A percentile compares a stretch with the other conserved stretches of the same genome.
Conservation (phyloP, 1,140 invertebrate genomes). For the Hermetia illucens region DNA sequence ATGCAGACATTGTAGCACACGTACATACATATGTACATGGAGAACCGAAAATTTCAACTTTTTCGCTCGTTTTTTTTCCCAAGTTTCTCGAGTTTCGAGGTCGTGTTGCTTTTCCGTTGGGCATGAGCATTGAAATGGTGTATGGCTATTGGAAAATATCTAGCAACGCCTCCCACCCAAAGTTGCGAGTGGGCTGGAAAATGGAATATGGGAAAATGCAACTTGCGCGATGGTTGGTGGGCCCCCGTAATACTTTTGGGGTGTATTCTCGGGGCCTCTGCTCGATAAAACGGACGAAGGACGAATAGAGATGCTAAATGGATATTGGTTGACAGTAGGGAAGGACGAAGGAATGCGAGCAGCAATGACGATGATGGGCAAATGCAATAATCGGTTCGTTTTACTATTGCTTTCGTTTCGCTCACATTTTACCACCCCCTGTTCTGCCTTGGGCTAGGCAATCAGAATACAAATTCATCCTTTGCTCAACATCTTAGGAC, state of each 20-base stretch:
- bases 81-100: not conserved
- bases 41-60: no score
- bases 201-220: not conserved
- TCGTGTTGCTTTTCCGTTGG: conserved; percentile 1
- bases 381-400: not conserved
- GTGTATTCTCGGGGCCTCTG: no score
- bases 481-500: no score
- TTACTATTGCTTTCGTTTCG: no score
- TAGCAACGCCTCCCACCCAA: conserved; percentile 1
- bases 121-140: conserved; percentile 3
- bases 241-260: not conserved
- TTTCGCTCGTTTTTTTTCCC: not conserved
- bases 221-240: conserved; percentile 2
- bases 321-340: not conserved
- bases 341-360: not conserved
- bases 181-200: not conserved
- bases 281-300: no score
- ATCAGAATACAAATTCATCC: no score
- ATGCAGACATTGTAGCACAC: no score
- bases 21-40: no score
- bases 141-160: conserved; percentile 3
- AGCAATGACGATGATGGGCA: not conserved
- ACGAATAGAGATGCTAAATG: not conserved
- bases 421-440: no score
- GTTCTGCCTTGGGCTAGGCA: no score